These are phyloP conservation scores for Cyprinodon diabolis DNA, from an alignment of 2,797 vertebrate species.

Conservation along the genomic window DNA sequence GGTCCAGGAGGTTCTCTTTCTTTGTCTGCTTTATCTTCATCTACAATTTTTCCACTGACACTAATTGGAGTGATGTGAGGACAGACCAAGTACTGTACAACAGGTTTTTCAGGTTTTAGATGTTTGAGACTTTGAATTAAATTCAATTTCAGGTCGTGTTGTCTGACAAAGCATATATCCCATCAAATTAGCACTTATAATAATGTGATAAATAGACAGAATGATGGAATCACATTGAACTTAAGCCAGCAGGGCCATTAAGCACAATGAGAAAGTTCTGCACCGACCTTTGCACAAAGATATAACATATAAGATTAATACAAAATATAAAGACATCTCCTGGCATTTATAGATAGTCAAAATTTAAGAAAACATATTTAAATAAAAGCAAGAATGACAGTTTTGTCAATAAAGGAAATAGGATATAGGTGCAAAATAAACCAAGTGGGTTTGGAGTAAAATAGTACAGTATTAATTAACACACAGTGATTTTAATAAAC, in stretches of 20 bases:
- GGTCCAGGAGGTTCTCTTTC: slow-evolving; percentile 13
- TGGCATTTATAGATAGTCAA: background rate
- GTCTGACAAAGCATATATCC: background rate
- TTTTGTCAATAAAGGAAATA: too few relatives aligned
- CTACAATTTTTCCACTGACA: slow-evolving; percentile 26
- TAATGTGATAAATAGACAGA: background rate
- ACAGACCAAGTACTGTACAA: background rate
- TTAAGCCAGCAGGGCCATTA: slow-evolving; percentile 1
- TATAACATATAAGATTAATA: background rate
- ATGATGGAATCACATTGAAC: background rate
- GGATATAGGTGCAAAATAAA: too few relatives aligned
- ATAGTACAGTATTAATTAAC: too few relatives aligned
- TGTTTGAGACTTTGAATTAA: slow-evolving; percentile 7
- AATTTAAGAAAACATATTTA: background rate
- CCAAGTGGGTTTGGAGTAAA: too few relatives aligned
- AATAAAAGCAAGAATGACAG: background rate
- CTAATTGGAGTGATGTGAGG: slow-evolving; percentile 7
- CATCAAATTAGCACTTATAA: background rate
- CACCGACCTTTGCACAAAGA: background rate
- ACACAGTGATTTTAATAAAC: too few relatives aligned
- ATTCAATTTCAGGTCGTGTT: background rate
- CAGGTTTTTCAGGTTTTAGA: background rate
- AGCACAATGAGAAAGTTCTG: slow-evolving; percentile 5
- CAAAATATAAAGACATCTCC: background rate
- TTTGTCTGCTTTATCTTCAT: slow-evolving; percentile 35